These are phyloP conservation scores for Hypomecis atomaria DNA, from an alignment of 2,888 invertebrate species.

Conservation along the genomic window DNA sequence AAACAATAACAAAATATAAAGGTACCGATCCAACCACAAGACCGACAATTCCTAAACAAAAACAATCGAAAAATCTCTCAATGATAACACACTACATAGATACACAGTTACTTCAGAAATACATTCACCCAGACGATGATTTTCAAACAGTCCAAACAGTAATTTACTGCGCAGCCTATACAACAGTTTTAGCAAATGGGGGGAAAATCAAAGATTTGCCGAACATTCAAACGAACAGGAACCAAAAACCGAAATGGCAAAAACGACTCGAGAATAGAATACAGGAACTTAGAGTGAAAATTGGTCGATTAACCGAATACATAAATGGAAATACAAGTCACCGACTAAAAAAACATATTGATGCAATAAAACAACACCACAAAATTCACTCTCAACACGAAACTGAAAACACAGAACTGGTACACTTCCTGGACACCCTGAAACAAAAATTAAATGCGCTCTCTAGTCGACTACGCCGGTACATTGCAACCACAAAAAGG, in stretches of 20 bases:
- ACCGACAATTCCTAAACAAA: constrained; percentile 9
- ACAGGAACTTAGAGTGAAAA: background rate
- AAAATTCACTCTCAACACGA: constrained; percentile 6
- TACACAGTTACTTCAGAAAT: background rate
- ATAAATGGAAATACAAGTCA: background rate
- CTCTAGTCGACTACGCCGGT: background rate
- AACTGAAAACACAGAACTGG: background rate
- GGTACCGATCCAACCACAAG: background rate
- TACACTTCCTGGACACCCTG: constrained; percentile 1
- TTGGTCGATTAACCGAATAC: background rate
- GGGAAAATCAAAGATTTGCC: background rate
- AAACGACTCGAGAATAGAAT: background rate
- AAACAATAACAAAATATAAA: background rate
- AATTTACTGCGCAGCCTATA: background rate
- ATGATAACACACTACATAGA: background rate
- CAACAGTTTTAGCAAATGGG: background rate
- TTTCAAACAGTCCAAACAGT: background rate
- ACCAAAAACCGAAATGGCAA: constrained; percentile 1
- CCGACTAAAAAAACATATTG: background rate
- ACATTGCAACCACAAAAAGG: background rate
- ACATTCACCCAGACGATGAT: background rate
- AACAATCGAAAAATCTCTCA: background rate
- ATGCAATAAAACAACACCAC: background rate
- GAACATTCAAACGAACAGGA: background rate
- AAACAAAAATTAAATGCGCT: constrained; percentile 1